phyloP scores from a whole-genome alignment of 2,888 invertebrate genomes.

The Cheilosia impressa region DNA sequence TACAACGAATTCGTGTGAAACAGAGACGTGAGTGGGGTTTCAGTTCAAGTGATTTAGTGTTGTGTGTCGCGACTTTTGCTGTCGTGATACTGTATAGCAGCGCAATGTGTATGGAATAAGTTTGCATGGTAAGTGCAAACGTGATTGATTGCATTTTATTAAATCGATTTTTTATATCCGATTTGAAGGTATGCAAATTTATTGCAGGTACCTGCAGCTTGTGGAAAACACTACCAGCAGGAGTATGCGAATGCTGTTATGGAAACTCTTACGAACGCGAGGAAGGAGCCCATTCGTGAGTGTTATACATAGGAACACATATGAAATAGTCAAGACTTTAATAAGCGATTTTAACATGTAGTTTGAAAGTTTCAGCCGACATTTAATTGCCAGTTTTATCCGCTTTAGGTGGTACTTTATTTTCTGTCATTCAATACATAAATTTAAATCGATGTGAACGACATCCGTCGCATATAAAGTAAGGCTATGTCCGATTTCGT shows the following conservation, averaged over 20 bases:
- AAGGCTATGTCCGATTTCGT: too few species aligned
- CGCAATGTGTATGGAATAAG: neutral
- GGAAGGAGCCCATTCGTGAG: neutral
- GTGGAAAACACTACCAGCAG: neutral
- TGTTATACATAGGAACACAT: too few species aligned
- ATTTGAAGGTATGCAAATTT: constrained; percentile 1
- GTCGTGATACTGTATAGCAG: constrained; percentile 16
- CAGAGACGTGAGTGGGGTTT: constrained; percentile 15
- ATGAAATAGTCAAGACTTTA: too few species aligned
- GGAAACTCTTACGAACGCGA: too few species aligned
- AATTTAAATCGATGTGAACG: too few species aligned
- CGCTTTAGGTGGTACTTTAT: too few species aligned
- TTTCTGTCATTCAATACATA: too few species aligned
- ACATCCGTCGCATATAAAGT: too few species aligned
- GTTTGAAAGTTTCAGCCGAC: too few species aligned
- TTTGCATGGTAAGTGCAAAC: constrained; percentile 22
- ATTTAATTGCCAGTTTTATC: too few species aligned
- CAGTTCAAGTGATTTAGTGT: constrained; percentile 24
- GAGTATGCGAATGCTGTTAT: neutral
- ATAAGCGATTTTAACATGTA: too few species aligned
- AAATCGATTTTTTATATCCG: constrained; percentile 25
- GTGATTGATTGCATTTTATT: constrained; percentile 42
- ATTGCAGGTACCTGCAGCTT: neutral
- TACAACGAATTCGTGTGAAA: constrained; percentile 51
- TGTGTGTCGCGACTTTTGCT: constrained; percentile 31